These are phyloP conservation scores for Seriola aureovittata DNA, from an alignment of 2,113 vertebrate species.

Conservation along the genomic window DNA sequence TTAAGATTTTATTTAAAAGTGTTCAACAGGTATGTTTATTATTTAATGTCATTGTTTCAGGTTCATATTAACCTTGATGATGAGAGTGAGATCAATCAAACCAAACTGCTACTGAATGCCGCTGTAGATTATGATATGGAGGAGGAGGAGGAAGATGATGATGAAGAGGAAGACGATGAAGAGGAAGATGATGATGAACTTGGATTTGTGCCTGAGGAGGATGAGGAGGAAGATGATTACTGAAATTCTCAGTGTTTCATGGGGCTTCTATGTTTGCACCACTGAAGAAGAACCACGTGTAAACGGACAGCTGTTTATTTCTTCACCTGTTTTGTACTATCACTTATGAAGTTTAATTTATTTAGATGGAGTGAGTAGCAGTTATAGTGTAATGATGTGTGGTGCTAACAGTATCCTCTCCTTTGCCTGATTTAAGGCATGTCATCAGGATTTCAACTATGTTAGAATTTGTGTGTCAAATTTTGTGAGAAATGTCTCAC, in stretches of 20 bases:
- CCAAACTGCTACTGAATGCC: conserved; percentile 83
- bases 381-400: conserved; percentile 58
- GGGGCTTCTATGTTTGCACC: conserved; percentile 41
- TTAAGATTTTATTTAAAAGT: background rate
- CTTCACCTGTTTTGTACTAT: conserved; percentile 57
- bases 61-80: conserved; percentile 82
- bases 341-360: conserved; percentile 72
- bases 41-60: conserved; percentile 56
- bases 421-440: conserved; percentile 40
- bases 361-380: conserved; percentile 58
- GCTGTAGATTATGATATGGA: conserved; percentile 83
- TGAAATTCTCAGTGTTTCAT: conserved; percentile 62
- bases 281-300: conserved; percentile 33
- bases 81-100: conserved; percentile 85
- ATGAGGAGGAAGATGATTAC: conserved; percentile 81
- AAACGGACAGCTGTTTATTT: conserved; percentile 41
- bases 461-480: conserved; percentile 48
- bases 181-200: conserved; percentile 68
- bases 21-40: background rate
- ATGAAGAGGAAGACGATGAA: conserved; percentile 64
- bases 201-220: conserved; percentile 74
- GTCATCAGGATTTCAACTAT: conserved; percentile 31
- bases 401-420: conserved; percentile 49
- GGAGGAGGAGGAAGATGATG: conserved; percentile 83
- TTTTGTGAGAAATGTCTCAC: conserved; percentile 50